Evolutionary conservation across 2,797 vertebrate genomes (phyloP).

Genomic region (Kryptopterus vitreolus): DNA sequence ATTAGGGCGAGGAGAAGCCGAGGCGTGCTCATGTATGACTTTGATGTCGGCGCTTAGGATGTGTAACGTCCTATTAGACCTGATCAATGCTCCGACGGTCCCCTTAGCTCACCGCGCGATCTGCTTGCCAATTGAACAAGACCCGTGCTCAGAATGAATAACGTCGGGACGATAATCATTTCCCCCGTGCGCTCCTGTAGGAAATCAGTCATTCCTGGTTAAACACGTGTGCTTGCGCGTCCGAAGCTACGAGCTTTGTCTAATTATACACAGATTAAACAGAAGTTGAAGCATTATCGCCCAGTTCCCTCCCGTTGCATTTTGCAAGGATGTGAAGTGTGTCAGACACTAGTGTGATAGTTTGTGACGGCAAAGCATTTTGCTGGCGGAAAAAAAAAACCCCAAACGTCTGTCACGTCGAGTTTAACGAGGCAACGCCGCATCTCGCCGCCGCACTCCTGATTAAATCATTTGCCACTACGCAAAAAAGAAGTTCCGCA

Average conservation of each 20-base stretch:
- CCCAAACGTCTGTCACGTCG: slow-evolving; percentile 48
- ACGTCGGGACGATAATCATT: slow-evolving; percentile 28
- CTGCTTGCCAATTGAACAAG: slow-evolving; percentile 28
- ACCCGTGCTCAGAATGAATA: slow-evolving; percentile 52
- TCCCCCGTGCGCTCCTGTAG: slow-evolving; percentile 11
- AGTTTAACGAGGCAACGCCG: slow-evolving; percentile 58
- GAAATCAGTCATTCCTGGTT: slow-evolving; percentile 27
- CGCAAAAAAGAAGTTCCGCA: slow-evolving; percentile 26
- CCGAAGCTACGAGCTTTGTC: neutral
- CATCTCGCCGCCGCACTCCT: slow-evolving; percentile 43
- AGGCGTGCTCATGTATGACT: slow-evolving; percentile 35
- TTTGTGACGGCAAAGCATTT: neutral
- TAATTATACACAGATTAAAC: slow-evolving; percentile 1
- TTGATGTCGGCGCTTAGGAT: slow-evolving; percentile 49
- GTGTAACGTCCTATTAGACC: slow-evolving; percentile 20
- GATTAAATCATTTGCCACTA: slow-evolving; percentile 47
- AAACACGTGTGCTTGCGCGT: slow-evolving; percentile 17
- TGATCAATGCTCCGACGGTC: slow-evolving; percentile 48
- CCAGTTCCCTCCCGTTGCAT: slow-evolving; percentile 13
- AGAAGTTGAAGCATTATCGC: slow-evolving; percentile 5
- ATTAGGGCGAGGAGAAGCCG: slow-evolving; percentile 29
- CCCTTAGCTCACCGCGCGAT: slow-evolving; percentile 38
- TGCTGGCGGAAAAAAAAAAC: slow-evolving; percentile 39
- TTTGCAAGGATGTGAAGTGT: slow-evolving; percentile 8
- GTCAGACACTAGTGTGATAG: slow-evolving; percentile 18